Conservation (phyloP, 2,888 invertebrate species). For the Lumbricus terrestris region DNA sequence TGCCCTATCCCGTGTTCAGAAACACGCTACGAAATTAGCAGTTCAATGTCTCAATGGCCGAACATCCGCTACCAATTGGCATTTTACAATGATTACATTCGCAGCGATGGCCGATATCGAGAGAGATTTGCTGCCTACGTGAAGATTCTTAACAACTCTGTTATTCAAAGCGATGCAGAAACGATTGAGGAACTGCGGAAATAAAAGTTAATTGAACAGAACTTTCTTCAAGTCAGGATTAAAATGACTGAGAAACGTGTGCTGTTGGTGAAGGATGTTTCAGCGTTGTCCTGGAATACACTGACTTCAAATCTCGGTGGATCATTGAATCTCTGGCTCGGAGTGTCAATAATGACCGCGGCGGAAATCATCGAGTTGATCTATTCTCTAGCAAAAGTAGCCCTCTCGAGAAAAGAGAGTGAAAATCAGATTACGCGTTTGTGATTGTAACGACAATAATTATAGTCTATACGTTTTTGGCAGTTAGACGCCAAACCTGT, state of each 20-base stretch:
- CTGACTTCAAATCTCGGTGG: conserved; percentile 7
- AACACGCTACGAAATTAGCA: neutral
- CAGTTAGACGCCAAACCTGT: too few species aligned
- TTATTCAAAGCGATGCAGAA: too few species aligned
- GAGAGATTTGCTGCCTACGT: neutral
- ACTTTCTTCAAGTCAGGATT: neutral
- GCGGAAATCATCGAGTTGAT: conserved; percentile 5
- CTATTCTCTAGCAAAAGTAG: neutral
- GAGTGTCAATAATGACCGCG: neutral
- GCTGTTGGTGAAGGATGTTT: neutral
- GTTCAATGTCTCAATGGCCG: neutral
- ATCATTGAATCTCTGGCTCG: conserved; percentile 14
- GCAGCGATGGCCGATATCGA: neutral
- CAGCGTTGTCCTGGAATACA: neutral
- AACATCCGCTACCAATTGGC: neutral
- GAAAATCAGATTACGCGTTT: too few species aligned
- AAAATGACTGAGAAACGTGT: neutral
- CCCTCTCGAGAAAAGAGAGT: too few species aligned
- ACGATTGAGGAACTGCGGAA: neutral
- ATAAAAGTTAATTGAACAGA: neutral
- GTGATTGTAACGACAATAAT: too few species aligned
- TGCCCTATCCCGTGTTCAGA: neutral
- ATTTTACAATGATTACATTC: neutral
- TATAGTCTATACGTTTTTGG: too few species aligned
- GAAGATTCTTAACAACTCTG: neutral